Evolutionary conservation across 2,797 vertebrate species (phyloP).

Genomic region (Okamejei kenojei): DNA sequence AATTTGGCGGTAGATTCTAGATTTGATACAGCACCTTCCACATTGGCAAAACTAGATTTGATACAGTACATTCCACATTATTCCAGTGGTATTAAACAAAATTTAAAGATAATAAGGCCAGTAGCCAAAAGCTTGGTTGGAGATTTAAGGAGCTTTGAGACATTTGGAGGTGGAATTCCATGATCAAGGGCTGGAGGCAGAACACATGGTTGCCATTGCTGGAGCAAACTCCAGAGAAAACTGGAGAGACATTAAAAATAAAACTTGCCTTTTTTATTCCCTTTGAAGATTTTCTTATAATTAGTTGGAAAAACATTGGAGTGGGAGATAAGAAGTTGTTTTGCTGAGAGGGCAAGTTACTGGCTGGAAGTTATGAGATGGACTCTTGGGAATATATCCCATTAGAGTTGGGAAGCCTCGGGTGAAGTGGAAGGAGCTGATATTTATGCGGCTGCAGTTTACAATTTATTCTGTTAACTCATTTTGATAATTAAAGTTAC

Average conservation of each 20-base stretch:
- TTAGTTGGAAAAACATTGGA: neutral
- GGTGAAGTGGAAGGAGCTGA: neutral
- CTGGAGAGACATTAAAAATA: neutral
- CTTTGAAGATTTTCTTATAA: neutral
- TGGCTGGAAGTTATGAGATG: neutral
- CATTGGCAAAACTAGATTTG: no score
- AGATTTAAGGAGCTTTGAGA: no score
- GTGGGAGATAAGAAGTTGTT: neutral
- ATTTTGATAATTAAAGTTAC: neutral
- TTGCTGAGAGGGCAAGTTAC: neutral
- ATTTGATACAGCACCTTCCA: no score
- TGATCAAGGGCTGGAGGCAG: neutral
- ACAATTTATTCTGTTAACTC: neutral
- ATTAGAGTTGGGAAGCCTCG: neutral
- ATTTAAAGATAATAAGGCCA: no score
- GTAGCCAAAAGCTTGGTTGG: no score
- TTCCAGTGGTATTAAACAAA: no score
- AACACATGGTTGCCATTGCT: neutral
- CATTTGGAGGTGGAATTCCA: neutral
- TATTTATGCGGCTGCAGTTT: neutral
- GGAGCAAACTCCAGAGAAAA: neutral
- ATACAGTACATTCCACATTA: no score
- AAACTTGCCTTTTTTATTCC: no score
- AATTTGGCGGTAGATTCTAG: no score
- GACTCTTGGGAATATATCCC: neutral